Evolutionary conservation across 2,797 vertebrate species (phyloP), one percentile per base, ranked within the genome.

Genomic region (Bovichtus diacanthus): DNA sequence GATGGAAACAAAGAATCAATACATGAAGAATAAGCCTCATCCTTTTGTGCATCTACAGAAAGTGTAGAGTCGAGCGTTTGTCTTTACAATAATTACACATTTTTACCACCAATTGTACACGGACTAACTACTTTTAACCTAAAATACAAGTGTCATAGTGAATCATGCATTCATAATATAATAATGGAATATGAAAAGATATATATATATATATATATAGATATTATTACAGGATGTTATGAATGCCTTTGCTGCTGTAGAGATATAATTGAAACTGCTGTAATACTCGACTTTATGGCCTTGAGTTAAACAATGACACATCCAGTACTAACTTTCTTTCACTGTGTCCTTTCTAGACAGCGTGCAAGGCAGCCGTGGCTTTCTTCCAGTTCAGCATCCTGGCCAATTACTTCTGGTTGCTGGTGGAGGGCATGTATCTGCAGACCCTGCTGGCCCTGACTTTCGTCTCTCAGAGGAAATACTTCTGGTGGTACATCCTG

Each of bases 361-460:
- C 84, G 0, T 97, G 97, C 78, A 97, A 97, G 90, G 94, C 92
- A 12, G 96, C 95, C 0, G 94, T 97, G 2, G 58, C 94, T 6
- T 97, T 97, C 91, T 97, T 97, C 90, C 96, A 97, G 87, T 97
- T 96, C 88, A 95, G 96, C 0, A 96, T 97, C 80, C 90, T 97
- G 84, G 96, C 96, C 80, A 97, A 97, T 93, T 97, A 96, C 93
- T 97, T 95, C 92, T 97, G 97, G 97, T 55, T 97, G 89, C 92
- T 97, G 90, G 96, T 97, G 91, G 97, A 97, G 83, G 97, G 96
- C 34, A 94, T 97, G 95, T 97, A 97, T 88, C 94, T 97, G 84
- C 96, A 97, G 92, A 97, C 95, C 0, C 93, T 97, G 65, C 92
- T 97, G 78, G 96, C 96, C 9, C 92, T 97, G 65, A 95, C 96